Evolutionary conservation across 2,113 vertebrate genomes (phyloP).

Genomic region (Cyanoderma ruficeps): DNA sequence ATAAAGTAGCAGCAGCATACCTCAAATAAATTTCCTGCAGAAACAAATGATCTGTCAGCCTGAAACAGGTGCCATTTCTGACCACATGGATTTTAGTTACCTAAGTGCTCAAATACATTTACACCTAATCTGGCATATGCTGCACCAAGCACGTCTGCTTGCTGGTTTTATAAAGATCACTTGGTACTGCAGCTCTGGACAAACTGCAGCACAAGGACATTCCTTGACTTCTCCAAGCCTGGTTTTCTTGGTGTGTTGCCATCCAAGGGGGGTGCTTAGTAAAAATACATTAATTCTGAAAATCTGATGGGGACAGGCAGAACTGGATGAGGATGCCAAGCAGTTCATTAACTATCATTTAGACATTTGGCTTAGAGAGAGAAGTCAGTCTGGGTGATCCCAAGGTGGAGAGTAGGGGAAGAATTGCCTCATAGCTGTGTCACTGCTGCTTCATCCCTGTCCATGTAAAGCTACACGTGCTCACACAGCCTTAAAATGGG

Average conservation of each 20-base stretch:
- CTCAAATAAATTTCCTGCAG: neutral
- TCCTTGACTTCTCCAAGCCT: neutral
- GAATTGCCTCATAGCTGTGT: neutral
- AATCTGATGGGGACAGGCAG: neutral
- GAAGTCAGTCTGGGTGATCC: neutral
- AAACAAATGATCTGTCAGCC: neutral
- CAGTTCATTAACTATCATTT: neutral
- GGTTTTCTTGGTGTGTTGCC: neutral
- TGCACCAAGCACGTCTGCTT: neutral
- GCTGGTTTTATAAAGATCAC: neutral
- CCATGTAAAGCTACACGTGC: neutral
- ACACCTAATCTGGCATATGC: accelerated
- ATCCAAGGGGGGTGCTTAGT: neutral
- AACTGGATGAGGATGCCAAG: neutral
- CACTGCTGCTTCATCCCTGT: neutral
- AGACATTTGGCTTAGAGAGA: neutral
- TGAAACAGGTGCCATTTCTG: neutral
- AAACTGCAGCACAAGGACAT: neutral
- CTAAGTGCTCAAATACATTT: neutral
- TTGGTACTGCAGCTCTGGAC: neutral
- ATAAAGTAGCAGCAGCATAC: neutral
- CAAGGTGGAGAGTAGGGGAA: neutral
- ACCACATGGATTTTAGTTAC: neutral
- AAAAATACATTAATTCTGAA: neutral
- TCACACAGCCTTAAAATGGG: neutral